phyloP scores from a whole-genome alignment of 1,140 invertebrate species.

The Drosophila nebulosa region DNA sequence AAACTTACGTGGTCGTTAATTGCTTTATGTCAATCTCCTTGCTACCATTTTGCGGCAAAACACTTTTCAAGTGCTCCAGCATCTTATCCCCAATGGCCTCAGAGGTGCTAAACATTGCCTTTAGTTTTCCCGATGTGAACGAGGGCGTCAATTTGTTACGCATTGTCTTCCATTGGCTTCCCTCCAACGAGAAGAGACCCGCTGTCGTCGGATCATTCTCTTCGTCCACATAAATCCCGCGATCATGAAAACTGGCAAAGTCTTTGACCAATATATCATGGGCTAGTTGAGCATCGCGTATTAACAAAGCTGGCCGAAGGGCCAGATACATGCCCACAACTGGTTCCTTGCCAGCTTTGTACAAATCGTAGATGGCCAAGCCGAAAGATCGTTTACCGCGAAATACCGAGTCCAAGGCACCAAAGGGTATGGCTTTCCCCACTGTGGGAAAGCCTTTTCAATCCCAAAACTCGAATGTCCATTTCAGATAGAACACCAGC shows the following conservation, averaged over 20 bases:
- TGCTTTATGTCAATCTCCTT: slow-evolving; percentile 53
- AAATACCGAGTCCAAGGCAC: slow-evolving; percentile 42
- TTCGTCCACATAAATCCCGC: slow-evolving; percentile 79
- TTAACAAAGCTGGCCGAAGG: slow-evolving; percentile 76
- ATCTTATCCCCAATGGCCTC: slow-evolving; percentile 79
- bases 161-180: slow-evolving; percentile 82
- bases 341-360: slow-evolving; percentile 45
- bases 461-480: slow-evolving; percentile 66
- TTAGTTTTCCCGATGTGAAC: slow-evolving; percentile 84
- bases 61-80: slow-evolving; percentile 43
- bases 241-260: slow-evolving; percentile 80
- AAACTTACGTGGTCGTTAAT: slow-evolving; percentile 51
- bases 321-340: slow-evolving; percentile 73
- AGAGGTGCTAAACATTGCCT: slow-evolving; percentile 82
- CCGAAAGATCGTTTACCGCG: slow-evolving; percentile 55
- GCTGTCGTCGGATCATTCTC: slow-evolving; percentile 63
- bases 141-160: slow-evolving; percentile 82
- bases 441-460: slow-evolving; percentile 55
- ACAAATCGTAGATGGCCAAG: slow-evolving; percentile 64
- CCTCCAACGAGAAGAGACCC: slow-evolving; percentile 81
- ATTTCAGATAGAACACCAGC: slow-evolving; percentile 48
- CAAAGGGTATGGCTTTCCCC: slow-evolving; percentile 54
- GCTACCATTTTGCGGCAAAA: slow-evolving; percentile 19
- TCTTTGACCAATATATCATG: slow-evolving; percentile 81
- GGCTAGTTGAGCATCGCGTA: slow-evolving; percentile 81